Evolutionary conservation across 2,113 vertebrate genomes (phyloP).

Genomic region (Phylloscopus whistleri): DNA sequence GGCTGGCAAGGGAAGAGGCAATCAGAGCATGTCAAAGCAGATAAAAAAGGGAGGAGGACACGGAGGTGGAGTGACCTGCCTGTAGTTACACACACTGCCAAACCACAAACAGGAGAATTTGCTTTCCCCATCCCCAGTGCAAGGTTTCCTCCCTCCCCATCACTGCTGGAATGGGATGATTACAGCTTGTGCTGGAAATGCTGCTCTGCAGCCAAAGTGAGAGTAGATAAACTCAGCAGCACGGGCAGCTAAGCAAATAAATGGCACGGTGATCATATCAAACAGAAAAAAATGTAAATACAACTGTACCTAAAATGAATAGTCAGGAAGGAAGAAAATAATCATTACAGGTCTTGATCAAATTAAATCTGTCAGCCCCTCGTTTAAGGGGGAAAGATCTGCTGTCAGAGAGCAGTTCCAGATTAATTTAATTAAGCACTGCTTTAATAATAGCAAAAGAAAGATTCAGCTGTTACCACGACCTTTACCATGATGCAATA

Average conservation of each 20-base stretch:
- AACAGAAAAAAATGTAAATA: background rate
- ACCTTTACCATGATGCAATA: background rate
- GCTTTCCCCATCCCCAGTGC: background rate
- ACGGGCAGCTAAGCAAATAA: background rate
- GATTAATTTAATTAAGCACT: background rate
- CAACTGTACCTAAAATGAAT: background rate
- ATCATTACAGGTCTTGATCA: background rate
- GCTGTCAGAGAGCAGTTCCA: background rate
- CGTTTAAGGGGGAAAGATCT: background rate
- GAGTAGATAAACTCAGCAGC: background rate
- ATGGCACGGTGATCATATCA: background rate
- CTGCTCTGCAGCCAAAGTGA: background rate
- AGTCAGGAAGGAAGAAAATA: background rate
- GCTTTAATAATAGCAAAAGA: background rate
- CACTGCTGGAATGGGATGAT: background rate
- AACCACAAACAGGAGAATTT: background rate
- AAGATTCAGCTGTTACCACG: background rate
- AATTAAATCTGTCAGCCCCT: background rate
- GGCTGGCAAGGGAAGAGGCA: background rate
- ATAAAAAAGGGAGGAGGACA: background rate
- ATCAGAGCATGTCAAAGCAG: background rate
- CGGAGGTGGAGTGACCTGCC: background rate
- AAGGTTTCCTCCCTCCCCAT: background rate
- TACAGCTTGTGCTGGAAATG: background rate
- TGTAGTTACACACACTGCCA: background rate